Conservation (phyloP, 2,113 vertebrate species). For the Condylura cristata region DNA sequence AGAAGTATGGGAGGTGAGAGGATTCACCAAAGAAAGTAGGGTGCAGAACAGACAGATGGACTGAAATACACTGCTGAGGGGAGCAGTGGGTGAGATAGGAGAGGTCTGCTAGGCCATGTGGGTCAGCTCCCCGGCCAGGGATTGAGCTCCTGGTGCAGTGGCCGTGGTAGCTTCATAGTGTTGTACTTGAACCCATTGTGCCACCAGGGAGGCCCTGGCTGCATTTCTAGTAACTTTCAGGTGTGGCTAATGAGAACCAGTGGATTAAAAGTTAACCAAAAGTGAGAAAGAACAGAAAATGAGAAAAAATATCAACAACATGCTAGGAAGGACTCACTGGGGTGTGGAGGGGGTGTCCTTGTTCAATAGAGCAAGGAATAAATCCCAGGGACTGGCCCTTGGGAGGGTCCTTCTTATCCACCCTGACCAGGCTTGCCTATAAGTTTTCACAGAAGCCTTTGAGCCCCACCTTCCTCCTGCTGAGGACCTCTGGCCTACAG, state of each 20-base stretch:
- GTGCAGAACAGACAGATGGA: no score
- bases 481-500: not conserved
- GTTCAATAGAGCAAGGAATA: not conserved
- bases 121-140: no score
- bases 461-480: not conserved
- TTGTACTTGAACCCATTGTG: no score
- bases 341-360: not conserved
- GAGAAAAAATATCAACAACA: not conserved
- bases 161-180: no score
- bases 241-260: not conserved
- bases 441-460: not conserved
- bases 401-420: not conserved
- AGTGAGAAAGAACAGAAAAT: not conserved
- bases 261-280: not conserved
- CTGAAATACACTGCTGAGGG: no score
- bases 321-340: not conserved
- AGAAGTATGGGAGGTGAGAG: no score
- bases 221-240: not conserved
- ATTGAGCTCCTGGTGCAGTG: no score
- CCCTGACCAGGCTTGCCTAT: not conserved
- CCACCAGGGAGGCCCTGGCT: no score
- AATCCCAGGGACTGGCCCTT: not conserved
- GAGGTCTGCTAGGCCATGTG: no score
- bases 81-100: no score
- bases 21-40: no score